Conservation (phyloP, 2,888 invertebrate genomes). For the Melanchra persicariae region DNA sequence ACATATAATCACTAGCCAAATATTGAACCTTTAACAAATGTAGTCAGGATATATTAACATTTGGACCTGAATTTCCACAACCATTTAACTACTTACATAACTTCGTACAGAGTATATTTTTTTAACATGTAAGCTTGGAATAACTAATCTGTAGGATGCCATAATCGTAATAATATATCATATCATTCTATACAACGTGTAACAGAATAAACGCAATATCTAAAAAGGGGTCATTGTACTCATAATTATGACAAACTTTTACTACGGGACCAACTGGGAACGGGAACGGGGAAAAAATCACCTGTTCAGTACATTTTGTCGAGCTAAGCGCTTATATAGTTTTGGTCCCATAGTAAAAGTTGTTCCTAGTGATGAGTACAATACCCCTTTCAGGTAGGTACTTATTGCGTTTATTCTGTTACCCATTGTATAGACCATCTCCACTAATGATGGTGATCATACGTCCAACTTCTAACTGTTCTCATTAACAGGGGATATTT, state of each 20-base stretch:
- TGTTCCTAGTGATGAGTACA: too few relatives aligned
- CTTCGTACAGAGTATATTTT: slow-evolving; percentile 24
- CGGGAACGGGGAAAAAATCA: too few relatives aligned
- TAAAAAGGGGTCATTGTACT: too few relatives aligned
- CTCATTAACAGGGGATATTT: not conserved
- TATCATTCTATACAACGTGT: not conserved
- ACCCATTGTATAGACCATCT: not conserved
- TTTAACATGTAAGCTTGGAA: not conserved
- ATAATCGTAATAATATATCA: not conserved
- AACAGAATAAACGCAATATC: too few relatives aligned
- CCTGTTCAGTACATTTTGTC: too few relatives aligned
- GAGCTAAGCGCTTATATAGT: too few relatives aligned
- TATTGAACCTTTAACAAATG: slow-evolving; percentile 49
- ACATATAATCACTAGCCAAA: slow-evolving; percentile 64
- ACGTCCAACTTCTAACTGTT: not conserved
- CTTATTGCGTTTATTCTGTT: too few relatives aligned
- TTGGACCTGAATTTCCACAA: slow-evolving; percentile 67
- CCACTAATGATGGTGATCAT: not conserved
- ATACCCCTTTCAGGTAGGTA: too few relatives aligned
- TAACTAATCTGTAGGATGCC: not conserved
- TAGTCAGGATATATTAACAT: slow-evolving; percentile 48
- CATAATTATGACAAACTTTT: too few relatives aligned
- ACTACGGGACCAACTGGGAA: too few relatives aligned
- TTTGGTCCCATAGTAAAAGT: too few relatives aligned
- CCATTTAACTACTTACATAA: slow-evolving; percentile 51